Base-by-base conservation (phyloP, 2,888 invertebrate genomes). In the Phrixothrix hirtus region DNA sequence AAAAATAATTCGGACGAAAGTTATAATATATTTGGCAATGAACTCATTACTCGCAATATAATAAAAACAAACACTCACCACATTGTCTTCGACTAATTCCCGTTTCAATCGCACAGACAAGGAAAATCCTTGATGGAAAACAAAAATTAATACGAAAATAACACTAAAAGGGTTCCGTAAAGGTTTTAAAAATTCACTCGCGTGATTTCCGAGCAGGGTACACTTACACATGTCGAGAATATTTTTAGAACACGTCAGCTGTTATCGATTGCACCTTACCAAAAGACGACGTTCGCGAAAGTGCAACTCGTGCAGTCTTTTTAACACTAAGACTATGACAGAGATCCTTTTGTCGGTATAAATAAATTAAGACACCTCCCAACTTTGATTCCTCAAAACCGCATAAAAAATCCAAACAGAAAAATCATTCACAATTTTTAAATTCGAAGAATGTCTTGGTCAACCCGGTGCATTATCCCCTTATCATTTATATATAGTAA, bases 31-130 rank as follows among this genome's bases (percentile, higher is more conserved):
- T 21, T 21, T 21, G 21, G 21, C 21, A 21, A 21, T 7, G 21
- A 7, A 21, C 21, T 3, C 4, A 5, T 7, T 3, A 21, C 3
- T 5, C 3, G 21, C 21, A 5, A 21, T 5, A 21, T 5, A 5
- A 5, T 3, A 21, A 21, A 21, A 21, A 21, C 21, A 7, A 3
- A 5, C 21, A 44, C 54, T 54, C 14, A 54, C 54, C 43, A 54
- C 54, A 26, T 25, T 32, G 30, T 54, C 54, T 9, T 54, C 54
- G 16, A 54, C 41, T 21, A 54, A 29, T 26, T 54, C 54, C 34
- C 54, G 26, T 39, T 47, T 54, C 10, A 32, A 34, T 17, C 54
- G 43, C 14, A 42, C 52, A 2, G 41, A 46, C n/a, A 39, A 38
- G 15, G 48, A 36, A 48, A 54, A 48, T 48, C 48, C 54, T 35